Evolutionary conservation across 2,797 vertebrate genomes (phyloP), one percentile per base, ranked within the genome.

Genomic region (Botia kubotai): DNA sequence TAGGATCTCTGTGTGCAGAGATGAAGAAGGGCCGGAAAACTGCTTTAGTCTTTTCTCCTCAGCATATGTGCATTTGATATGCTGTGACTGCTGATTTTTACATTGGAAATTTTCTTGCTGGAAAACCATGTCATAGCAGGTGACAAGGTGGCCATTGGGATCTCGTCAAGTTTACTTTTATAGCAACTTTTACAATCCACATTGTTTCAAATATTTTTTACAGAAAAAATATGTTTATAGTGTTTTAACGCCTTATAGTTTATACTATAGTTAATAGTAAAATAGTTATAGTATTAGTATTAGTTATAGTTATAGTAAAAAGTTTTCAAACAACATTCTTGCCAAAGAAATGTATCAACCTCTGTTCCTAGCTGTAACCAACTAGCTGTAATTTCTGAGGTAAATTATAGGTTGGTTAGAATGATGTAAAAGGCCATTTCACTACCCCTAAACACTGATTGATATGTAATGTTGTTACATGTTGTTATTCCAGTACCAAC

Each of bases 11-110:
- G 53, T 33, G 23, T 57, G 48, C 6, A 43, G 33, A 43, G 33
- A 12, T 10, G 3, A 4, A 13, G 70, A 72, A 14, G 55, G 13
- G 8, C 26, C 74, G 0, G 17, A 50, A 36, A 58, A 77, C 50
- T 72, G 29, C 71, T 71, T 66, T 52, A 74, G 67, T 63, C 60
- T 77, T 29, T 53, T 72, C 19, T 52, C 33, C 23, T 81, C 75
- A 85, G 75, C 79, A 78, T 67, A 74, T 83, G 62, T 70, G 52
- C 19, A 19, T 23, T 72, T 52, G 58, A 79, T 55, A 55, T 58
- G 21, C 60, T 26, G 2, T 33, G 52, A 68, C 73, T 77, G 16
- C 46, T 63, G 36, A 2, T 46, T 29, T 82, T 63, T 46, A 43
- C 23, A 4, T 80, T 77, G 50, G 75, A 57, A 26, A 26, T 29